Percentiles rank a stretch among this genome's conserved stretches.
Conservation (phyloP, 2,113 vertebrate genomes). For the Crotophaga sulcirostris region DNA sequence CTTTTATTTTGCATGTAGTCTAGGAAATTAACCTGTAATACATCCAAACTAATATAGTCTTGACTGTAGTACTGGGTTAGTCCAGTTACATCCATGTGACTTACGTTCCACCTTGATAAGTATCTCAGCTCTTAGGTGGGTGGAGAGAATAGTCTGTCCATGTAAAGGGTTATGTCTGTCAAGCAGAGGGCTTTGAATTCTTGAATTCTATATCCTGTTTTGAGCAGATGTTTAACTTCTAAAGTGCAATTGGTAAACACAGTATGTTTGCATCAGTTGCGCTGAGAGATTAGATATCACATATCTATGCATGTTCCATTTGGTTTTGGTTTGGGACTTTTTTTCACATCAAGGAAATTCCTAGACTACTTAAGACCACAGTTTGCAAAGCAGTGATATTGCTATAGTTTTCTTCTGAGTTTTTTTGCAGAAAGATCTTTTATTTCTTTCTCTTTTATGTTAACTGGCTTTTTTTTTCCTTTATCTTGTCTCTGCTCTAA, state of each 20-base stretch:
- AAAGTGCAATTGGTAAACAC: background rate
- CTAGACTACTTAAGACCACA: background rate
- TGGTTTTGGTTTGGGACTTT: no score
- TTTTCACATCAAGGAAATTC: background rate
- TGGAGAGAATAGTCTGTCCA: background rate
- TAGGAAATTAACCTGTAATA: background rate
- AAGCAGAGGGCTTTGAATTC: background rate
- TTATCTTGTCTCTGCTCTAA: background rate
- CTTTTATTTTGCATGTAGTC: background rate
- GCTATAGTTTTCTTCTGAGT: background rate
- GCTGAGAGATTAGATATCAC: background rate
- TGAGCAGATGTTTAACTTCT: background rate
- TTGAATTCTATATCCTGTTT: background rate
- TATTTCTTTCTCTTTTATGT: background rate
- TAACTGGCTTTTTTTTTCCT: background rate
- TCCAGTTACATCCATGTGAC: background rate
- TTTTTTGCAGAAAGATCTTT: background rate
- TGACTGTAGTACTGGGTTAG: background rate
- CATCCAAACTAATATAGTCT: background rate
- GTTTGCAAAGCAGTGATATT: background rate
- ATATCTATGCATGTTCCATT: background rate
- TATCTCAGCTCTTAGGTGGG: background rate
- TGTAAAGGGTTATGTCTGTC: background rate
- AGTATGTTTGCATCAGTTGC: background rate
- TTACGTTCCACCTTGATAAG: background rate